phyloP scores from a whole-genome alignment of 1,140 invertebrate species.

The Drosophila saltans region DNA sequence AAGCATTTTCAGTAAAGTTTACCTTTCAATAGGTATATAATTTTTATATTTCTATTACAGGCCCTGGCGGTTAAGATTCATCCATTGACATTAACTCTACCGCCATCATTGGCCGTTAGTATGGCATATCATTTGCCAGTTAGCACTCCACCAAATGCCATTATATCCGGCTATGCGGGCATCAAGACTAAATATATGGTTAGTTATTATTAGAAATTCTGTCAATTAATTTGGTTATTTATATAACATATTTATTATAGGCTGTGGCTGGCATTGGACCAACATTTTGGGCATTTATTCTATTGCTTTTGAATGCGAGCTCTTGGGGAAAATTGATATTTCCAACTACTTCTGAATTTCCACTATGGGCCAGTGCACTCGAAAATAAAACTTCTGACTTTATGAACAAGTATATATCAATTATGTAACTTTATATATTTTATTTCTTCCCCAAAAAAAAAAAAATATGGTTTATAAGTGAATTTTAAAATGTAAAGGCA shows the following conservation, averaged over 20 bases:
- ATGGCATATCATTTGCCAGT: constrained; percentile 89
- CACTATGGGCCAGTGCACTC: constrained; percentile 29
- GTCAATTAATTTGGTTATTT: not conserved
- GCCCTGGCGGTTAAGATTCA: constrained; percentile 87
- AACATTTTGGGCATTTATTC: constrained; percentile 82
- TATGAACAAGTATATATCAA: no score
- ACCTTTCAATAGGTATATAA: not conserved
- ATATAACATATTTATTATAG: constrained; percentile 40
- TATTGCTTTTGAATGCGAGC: constrained; percentile 32
- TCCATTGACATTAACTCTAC: constrained; percentile 93
- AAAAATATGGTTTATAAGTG: no score
- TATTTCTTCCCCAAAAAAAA: no score
- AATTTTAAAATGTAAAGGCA: no score
- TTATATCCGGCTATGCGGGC: constrained; percentile 90
- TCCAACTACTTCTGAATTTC: constrained; percentile 35
- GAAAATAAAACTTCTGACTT: not conserved
- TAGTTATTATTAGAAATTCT: not conserved
- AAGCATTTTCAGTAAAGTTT: constrained; percentile 6
- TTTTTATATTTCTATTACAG: constrained; percentile 57
- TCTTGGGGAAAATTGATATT: constrained; percentile 40
- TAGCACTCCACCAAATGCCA: constrained; percentile 94
- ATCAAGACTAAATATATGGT: constrained; percentile 66
- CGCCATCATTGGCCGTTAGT: constrained; percentile 90
- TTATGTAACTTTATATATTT: no score
- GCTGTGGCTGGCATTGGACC: constrained; percentile 88